Evolutionary conservation across 2,888 invertebrate species (phyloP).

Genomic region (Trichogramma dendrolimi): DNA sequence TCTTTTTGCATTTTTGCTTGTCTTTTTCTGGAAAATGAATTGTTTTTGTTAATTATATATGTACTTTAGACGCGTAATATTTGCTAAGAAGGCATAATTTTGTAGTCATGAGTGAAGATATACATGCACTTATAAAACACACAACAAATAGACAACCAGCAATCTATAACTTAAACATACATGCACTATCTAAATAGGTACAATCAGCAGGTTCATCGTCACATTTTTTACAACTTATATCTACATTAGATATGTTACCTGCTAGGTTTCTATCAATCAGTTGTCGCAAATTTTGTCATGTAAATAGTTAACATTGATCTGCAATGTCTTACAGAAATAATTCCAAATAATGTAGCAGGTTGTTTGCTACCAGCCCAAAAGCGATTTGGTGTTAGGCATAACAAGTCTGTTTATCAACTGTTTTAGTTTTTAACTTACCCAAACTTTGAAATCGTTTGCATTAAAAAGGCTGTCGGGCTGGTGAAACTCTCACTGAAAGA

Average conservation of each 20-base stretch:
- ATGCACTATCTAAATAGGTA: too few species aligned
- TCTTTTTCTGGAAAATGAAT: conserved; percentile 68
- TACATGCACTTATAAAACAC: too few species aligned
- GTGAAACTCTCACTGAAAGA: conserved; percentile 67
- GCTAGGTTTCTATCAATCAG: too few species aligned
- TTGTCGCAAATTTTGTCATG: too few species aligned
- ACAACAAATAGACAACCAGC: too few species aligned
- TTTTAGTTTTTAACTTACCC: conserved; percentile 61
- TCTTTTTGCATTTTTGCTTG: conserved; percentile 85
- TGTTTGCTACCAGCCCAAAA: conserved; percentile 43
- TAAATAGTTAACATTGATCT: not conserved
- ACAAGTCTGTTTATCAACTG: conserved; percentile 35
- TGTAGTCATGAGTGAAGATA: not conserved
- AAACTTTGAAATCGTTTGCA: conserved; percentile 69
- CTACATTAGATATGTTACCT: too few species aligned
- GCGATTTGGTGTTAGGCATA: conserved; percentile 42
- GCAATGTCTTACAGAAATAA: not conserved
- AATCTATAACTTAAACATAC: too few species aligned
- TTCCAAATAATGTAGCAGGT: conserved; percentile 16
- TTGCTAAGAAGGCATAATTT: conserved; percentile 16
- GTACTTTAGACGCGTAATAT: too few species aligned
- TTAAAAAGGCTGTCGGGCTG: conserved; percentile 67
- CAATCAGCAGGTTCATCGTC: too few species aligned
- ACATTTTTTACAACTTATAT: too few species aligned
- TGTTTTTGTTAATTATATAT: too few species aligned